A percentile compares a stretch with the other conserved stretches of the same genome.
These are phyloP conservation scores for Drosophila athabasca DNA, from an alignment of 1,140 invertebrate genomes.

Conservation along the genomic window DNA sequence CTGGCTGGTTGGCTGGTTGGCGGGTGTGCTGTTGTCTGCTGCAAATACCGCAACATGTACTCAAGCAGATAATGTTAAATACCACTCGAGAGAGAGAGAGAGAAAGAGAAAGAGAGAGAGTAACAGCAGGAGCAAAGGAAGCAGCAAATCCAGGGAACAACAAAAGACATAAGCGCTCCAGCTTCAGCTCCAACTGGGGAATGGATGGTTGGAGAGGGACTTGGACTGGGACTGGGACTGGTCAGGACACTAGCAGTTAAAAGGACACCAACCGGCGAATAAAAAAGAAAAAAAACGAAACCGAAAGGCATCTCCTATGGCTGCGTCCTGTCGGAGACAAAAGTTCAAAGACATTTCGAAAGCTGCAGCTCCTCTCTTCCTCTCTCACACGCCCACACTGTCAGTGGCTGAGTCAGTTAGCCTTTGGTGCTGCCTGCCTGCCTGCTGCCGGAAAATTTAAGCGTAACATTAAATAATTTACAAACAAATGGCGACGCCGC, in stretches of 20 bases:
- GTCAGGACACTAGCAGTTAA: slow-evolving; percentile 52
- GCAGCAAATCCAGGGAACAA: slow-evolving; percentile 78
- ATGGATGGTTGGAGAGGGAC: neutral
- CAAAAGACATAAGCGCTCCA: slow-evolving; percentile 78
- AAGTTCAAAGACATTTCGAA: slow-evolving; percentile 67
- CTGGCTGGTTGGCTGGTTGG: slow-evolving; percentile 4
- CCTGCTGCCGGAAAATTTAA: slow-evolving; percentile 77
- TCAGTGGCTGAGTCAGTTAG: slow-evolving; percentile 43
- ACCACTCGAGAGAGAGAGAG: slow-evolving; percentile 66
- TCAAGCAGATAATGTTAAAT: slow-evolving; percentile 83
- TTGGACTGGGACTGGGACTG: neutral
- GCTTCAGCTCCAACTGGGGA: slow-evolving; percentile 45
- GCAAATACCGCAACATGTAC: slow-evolving; percentile 82
- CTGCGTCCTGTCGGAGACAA: slow-evolving; percentile 44
- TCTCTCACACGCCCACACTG: neutral
- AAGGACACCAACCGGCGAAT: slow-evolving; percentile 70
- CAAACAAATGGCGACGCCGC: slow-evolving; percentile 73
- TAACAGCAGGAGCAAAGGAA: slow-evolving; percentile 52
- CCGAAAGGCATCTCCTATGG: slow-evolving; percentile 50
- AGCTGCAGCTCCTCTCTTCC: slow-evolving; percentile 25
- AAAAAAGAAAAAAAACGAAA: slow-evolving; percentile 42
- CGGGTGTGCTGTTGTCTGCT: slow-evolving; percentile 66
- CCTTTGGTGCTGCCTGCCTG: slow-evolving; percentile 24
- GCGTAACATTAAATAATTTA: slow-evolving; percentile 82
- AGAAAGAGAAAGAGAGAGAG: neutral